These are phyloP conservation scores for Melanogrammus aeglefinus DNA, from an alignment of 2,797 vertebrate species.

Conservation along the genomic window DNA sequence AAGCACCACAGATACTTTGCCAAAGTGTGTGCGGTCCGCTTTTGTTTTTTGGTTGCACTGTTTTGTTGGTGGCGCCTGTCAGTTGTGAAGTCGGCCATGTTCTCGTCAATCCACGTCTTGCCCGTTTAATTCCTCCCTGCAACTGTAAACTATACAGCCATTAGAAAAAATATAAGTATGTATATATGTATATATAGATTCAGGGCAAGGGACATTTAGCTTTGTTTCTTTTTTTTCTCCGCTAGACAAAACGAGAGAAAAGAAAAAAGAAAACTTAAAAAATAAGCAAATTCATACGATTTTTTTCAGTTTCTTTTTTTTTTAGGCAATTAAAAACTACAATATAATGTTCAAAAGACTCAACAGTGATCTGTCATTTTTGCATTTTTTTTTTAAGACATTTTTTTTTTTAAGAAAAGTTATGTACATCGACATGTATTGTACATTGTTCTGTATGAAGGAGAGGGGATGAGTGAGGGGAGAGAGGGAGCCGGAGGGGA, in stretches of 20 bases:
- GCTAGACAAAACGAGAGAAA: slow-evolving; percentile 54
- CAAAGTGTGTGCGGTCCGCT: neutral
- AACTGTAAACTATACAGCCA: slow-evolving; percentile 52
- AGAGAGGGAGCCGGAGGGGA: slow-evolving; percentile 35
- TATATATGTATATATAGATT: slow-evolving; percentile 49
- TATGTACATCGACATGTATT: slow-evolving; percentile 77
- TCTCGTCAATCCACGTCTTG: slow-evolving; percentile 26
- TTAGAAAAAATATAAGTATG: neutral
- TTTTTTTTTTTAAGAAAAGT: slow-evolving; percentile 55
- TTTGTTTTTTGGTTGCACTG: neutral
- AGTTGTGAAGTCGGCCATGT: slow-evolving; percentile 41
- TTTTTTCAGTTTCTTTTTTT: slow-evolving; percentile 60
- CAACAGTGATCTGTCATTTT: slow-evolving; percentile 62
- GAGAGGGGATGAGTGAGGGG: slow-evolving; percentile 34
- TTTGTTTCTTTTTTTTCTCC: slow-evolving; percentile 19
- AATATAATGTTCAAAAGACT: slow-evolving; percentile 75
- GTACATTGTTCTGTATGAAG: slow-evolving; percentile 64
- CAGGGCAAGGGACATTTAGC: slow-evolving; percentile 55
- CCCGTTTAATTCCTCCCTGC: slow-evolving; percentile 50
- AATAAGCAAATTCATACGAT: slow-evolving; percentile 58
- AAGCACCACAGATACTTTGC: neutral
- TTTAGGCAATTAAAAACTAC: slow-evolving; percentile 77
- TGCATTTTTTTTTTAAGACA: slow-evolving; percentile 66
- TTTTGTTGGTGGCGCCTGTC: slow-evolving; percentile 17
- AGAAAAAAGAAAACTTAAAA: slow-evolving; percentile 32